Conservation (phyloP, 1,140 invertebrate species). For the Limonius californicus region DNA sequence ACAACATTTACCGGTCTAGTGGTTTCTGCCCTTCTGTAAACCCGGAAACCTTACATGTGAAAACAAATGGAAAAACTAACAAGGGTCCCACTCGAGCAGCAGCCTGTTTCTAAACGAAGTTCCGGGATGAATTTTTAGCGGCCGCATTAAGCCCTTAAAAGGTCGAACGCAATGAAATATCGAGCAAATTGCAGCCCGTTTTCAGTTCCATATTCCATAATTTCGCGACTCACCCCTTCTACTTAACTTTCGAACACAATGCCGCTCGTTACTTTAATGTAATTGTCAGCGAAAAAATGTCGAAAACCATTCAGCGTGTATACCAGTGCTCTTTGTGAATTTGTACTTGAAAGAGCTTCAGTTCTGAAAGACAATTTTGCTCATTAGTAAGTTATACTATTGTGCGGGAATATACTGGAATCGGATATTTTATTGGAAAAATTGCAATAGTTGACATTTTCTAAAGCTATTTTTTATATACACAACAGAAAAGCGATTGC, state of each 20-base stretch:
- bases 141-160: background rate
- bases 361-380: background rate
- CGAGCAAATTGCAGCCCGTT: background rate
- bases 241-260: conserved; percentile 6
- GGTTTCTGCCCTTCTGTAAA: background rate
- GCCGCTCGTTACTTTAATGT: conserved; percentile 3
- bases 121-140: background rate
- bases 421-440: no score
- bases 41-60: background rate
- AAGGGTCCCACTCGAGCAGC: background rate
- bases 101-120: background rate
- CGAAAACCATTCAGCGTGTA: background rate
- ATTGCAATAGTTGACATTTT: no score
- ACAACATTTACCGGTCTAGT: conserved; percentile 8
- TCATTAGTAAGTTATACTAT: no score
- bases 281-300: conserved; percentile 7
- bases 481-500: no score
- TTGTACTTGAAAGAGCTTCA: background rate
- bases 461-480: no score
- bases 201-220: conserved; percentile 6
- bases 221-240: conserved; percentile 1
- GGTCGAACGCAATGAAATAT: background rate
- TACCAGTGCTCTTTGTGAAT: background rate
- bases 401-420: no score
- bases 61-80: conserved; percentile 12